Percentiles rank a stretch among this genome's conserved stretches.
Evolutionary conservation across 1,140 invertebrate species (phyloP).

Genomic region (Goniozus legneri): DNA sequence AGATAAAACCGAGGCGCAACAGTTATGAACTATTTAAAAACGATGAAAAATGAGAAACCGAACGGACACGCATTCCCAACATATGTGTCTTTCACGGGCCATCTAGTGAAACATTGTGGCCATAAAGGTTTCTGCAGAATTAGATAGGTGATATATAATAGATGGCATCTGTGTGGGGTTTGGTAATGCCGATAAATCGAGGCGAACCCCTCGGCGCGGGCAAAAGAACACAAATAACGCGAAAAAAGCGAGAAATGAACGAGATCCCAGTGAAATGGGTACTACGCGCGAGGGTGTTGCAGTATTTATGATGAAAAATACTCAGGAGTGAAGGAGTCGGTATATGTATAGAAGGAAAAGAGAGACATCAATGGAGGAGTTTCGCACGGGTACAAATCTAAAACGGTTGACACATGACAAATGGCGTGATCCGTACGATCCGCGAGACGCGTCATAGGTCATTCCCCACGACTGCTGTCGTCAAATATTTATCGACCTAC

Average conservation of each 20-base stretch:
- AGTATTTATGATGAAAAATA: slow-evolving; percentile 41
- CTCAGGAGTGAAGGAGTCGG: slow-evolving; percentile 18
- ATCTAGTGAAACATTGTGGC: too few relatives aligned
- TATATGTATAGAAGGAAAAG: background rate
- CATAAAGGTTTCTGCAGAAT: too few relatives aligned
- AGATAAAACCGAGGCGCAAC: too few relatives aligned
- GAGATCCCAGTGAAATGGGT: slow-evolving; percentile 23
- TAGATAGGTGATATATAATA: too few relatives aligned
- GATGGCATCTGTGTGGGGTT: too few relatives aligned
- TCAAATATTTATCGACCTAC: too few relatives aligned
- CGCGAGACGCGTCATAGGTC: background rate
- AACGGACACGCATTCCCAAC: too few relatives aligned
- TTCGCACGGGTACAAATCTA: background rate
- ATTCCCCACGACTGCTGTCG: background rate
- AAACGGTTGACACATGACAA: background rate
- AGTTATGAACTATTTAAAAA: too few relatives aligned
- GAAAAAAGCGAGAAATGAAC: slow-evolving; percentile 33
- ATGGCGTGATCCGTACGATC: background rate
- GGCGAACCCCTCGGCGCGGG: slow-evolving; percentile 18
- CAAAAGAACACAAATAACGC: too few relatives aligned
- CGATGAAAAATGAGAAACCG: too few relatives aligned
- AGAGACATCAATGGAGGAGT: background rate
- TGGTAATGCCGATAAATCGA: slow-evolving; percentile 44
- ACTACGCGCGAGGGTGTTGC: slow-evolving; percentile 31
- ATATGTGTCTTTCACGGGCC: too few relatives aligned